Evolutionary conservation across 2,113 vertebrate genomes (phyloP).

Genomic region (Poicephalus meyeri): DNA sequence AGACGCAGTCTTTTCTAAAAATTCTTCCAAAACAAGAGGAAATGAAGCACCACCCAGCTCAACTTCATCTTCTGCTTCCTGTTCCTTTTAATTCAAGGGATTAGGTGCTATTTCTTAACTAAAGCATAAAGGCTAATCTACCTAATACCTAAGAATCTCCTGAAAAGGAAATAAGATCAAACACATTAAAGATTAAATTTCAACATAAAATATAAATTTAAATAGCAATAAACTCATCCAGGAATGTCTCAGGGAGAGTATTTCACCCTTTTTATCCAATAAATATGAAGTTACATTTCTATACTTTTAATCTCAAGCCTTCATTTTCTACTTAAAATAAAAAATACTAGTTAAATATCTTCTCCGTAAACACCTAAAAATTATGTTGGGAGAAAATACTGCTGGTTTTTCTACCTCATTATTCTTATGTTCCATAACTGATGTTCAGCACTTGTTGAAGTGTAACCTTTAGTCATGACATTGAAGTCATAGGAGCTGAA

Average conservation of each 20-base stretch:
- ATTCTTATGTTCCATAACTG: background rate
- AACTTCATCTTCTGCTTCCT: background rate
- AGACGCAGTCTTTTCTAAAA: background rate
- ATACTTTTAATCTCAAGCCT: background rate
- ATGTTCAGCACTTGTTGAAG: background rate
- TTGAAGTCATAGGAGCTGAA: background rate
- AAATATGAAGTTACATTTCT: background rate
- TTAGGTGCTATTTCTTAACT: conserved; percentile 27
- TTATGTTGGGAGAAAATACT: background rate
- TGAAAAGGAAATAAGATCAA: background rate
- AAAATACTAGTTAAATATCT: background rate
- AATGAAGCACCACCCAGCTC: background rate
- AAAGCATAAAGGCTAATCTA: background rate
- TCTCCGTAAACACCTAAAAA: background rate
- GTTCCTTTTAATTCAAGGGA: conserved; percentile 2
- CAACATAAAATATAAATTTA: background rate
- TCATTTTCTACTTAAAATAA: background rate
- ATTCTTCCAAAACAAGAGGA: background rate
- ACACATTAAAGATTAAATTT: background rate
- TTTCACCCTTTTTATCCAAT: background rate
- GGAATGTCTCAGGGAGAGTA: background rate
- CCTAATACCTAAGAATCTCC: background rate
- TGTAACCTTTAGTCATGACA: background rate
- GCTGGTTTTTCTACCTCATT: background rate
- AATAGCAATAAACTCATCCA: background rate